Percentiles rank a stretch among this genome's conserved stretches.
Evolutionary conservation across 2,888 invertebrate genomes (phyloP).

Genomic region (Xestoiulus laeticollis): DNA sequence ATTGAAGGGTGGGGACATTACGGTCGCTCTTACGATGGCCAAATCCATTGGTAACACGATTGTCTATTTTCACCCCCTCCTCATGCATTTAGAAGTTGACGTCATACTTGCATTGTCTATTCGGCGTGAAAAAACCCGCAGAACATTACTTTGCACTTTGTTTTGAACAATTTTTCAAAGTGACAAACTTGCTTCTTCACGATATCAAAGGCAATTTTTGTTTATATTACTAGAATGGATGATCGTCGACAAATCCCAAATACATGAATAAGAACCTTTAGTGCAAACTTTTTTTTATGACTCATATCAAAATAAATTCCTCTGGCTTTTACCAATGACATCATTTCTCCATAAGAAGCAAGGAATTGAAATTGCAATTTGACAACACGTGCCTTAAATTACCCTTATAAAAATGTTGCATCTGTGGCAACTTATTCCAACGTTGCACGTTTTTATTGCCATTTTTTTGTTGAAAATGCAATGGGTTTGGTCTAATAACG

Average conservation of each 20-base stretch:
- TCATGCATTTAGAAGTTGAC: neutral
- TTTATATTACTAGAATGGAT: neutral
- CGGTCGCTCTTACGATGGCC: neutral
- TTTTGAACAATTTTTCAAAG: neutral
- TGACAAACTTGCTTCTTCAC: neutral
- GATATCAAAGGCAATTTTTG: neutral
- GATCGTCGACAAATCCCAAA: neutral
- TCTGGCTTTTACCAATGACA: neutral
- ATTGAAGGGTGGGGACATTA: neutral
- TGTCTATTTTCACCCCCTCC: neutral
- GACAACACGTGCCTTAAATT: neutral
- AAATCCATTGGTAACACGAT: neutral
- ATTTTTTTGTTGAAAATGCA: neutral
- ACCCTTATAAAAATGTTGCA: neutral
- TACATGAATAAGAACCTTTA: neutral
- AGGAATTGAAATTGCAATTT: neutral
- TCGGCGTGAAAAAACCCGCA: neutral
- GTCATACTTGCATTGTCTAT: neutral
- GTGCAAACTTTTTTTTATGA: neutral
- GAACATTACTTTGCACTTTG: conserved; percentile 1
- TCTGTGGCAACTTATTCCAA: neutral
- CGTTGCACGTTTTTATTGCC: neutral
- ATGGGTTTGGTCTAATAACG: neutral
- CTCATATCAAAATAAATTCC: neutral
- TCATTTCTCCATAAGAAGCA: neutral